phyloP scores from a whole-genome alignment of 2,888 invertebrate species.

The Pteria penguin region DNA sequence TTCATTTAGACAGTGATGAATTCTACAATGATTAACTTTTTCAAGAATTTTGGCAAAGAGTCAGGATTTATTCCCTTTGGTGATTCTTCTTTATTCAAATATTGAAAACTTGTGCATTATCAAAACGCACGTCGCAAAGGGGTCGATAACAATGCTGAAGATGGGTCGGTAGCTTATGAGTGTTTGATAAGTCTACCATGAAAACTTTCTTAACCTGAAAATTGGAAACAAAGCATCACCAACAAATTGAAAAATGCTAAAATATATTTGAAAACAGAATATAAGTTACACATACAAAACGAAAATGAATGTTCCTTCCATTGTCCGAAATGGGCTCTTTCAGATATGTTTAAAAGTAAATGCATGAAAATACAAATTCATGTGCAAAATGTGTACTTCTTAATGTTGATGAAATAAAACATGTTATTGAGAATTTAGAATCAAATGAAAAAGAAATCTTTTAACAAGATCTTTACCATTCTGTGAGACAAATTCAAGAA shows the following conservation, averaged over 20 bases:
- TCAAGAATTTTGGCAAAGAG: slow-evolving; percentile 1
- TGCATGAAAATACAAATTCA: slow-evolving; percentile 11
- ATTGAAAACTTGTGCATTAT: slow-evolving; percentile 13
- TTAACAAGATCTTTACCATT: background rate
- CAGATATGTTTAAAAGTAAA: background rate
- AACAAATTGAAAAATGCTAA: background rate
- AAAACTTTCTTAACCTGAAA: background rate
- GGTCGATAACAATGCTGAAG: slow-evolving; percentile 1
- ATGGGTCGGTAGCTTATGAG: background rate
- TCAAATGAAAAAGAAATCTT: background rate
- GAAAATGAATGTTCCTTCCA: slow-evolving; percentile 4
- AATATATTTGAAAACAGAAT: slow-evolving; percentile 16
- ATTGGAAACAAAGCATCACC: background rate
- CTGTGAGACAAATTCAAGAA: background rate
- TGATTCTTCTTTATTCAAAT: slow-evolving; percentile 4
- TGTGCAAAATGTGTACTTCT: slow-evolving; percentile 19
- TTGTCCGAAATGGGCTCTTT: slow-evolving; percentile 1
- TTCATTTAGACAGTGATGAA: slow-evolving; percentile 7
- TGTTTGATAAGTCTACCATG: background rate
- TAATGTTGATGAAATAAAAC: background rate
- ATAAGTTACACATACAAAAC: slow-evolving; percentile 6
- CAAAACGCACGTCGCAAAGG: slow-evolving; percentile 9
- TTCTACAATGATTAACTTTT: background rate
- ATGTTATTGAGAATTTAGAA: background rate
- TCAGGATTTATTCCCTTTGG: background rate